Evolutionary conservation across 2,888 invertebrate species (phyloP), one percentile per base, ranked within the genome.

Genomic region (Stenotaenia linearis): DNA sequence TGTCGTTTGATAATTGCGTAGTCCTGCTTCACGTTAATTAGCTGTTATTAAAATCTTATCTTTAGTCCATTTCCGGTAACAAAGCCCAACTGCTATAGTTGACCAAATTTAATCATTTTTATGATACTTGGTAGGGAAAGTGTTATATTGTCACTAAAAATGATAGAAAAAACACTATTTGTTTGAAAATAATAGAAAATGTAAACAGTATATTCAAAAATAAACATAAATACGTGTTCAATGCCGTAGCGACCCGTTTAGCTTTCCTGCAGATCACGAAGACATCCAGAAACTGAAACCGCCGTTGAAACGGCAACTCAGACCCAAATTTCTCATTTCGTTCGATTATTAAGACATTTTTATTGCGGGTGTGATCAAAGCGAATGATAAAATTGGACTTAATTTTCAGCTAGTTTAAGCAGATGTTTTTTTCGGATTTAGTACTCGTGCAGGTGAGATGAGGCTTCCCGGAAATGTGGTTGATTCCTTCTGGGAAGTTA

Each of bases 41-140:
- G 74, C 74, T 74, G 74, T 74, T 74, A 74, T 74, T 74, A 74
- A 74, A 74, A 74, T 28, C 74, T 74, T 74, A 74, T 74, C 74
- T 74, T 28, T 74, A 45, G 74, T 74, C 74, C 74, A 74, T 74
- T 74, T 74, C 74, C 74, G 74, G 74, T 74, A 10, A 28, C 45
- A 45, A 45, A n/a, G 45, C 45, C 45, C 15, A 7, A 45, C 45
- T 45, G 45, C 18, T 45, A 9, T 6, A 4, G 45, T 45, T 45
- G 45, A 45, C 45, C 45, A 45, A 45, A 45, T 32, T 6, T 6
- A 32, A 32, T 45, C 45, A 15, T 15, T 15, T 45, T 45, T 6
- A 9, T 32, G 5, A 6, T 32, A 45, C 45, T 45, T 18, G 12
- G 45, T 15, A 45, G 5, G 45, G 45, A 45, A 45, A 45, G 45